Evolutionary conservation across 2,888 invertebrate species (phyloP).

Genomic region (Epsilonema sp.): DNA sequence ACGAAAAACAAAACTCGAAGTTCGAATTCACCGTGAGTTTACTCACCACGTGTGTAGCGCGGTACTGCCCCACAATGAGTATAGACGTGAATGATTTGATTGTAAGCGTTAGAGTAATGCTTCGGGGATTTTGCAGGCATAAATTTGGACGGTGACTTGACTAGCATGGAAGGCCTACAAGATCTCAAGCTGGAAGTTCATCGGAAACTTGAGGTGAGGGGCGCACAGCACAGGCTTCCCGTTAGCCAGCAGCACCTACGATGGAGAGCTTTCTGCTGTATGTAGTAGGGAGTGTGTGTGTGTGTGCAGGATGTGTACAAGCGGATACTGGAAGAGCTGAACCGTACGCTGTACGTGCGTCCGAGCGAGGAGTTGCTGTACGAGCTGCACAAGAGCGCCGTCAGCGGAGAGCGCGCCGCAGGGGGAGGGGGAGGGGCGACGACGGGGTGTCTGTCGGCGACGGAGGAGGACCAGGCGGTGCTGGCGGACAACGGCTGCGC

Average conservation of each 20-base stretch:
- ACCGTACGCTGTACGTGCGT: slow-evolving; percentile 48
- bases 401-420: slow-evolving; percentile 20
- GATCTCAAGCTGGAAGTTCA: no score
- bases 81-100: no score
- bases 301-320: not conserved
- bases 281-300: no score
- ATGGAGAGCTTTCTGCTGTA: no score
- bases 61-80: no score
- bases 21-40: no score
- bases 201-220: no score
- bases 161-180: slow-evolving; percentile 60
- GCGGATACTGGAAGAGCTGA: slow-evolving; percentile 40
- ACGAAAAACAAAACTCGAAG: no score
- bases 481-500: slow-evolving; percentile 5
- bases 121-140: slow-evolving; percentile 42
- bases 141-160: slow-evolving; percentile 48
- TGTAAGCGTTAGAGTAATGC: no score
- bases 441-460: not conserved
- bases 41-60: no score
- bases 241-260: no score
- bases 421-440: slow-evolving; percentile 24
- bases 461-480: slow-evolving; percentile 5
- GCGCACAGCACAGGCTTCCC: no score
- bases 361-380: slow-evolving; percentile 38
- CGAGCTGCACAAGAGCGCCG: slow-evolving; percentile 24